Evolutionary conservation across 1,140 invertebrate genomes (phyloP), one percentile per base, ranked within the genome.

Genomic region (Pseudomyrmex flavicornis): DNA sequence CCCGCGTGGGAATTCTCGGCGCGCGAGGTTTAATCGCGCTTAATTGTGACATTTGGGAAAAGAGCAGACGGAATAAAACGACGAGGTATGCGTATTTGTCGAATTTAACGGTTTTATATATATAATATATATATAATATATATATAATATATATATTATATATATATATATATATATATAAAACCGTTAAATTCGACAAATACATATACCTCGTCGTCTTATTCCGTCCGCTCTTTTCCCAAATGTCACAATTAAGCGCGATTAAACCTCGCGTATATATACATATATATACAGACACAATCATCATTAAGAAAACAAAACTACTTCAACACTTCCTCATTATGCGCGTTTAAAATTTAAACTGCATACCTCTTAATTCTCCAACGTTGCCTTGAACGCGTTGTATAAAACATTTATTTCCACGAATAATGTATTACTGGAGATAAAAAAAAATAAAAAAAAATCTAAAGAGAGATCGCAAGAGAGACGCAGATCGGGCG

Each of bases 21-120:
- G 44, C 3, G 15, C n/a, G 74, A 52, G 13, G 15, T 44, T 80
- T 80, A 80, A 80, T 72, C 66, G 76, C 54, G 66, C 68, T 80
- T 70, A 80, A 59, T 52, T 70, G 66, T 59, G 44, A 79, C 20
- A 66, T 70, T 46, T 20, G 46, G n/a, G 54, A n/a, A 10, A n/a
- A 62, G 8, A 35, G 13, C 12, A 20, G 50, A 17, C 22, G 48
- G 17, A 59, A 20, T 52, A 10, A 58, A 26, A 35, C 35, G 17
- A 59, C 35, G 17, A 69, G 58, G 17, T 26, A n/a, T 68, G 7
- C 7, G 7, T 35, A 35, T 35, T 35, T 35, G 35, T 35, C 35
- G 35, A 35, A 35, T 35, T 35, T 35, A 35, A 35, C 35, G 35
- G 5, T 35, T 7, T 35, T 35, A 35, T 35, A 35, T 35, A 7